Base-by-base conservation (phyloP, 2,113 vertebrate species). In the Arizona elegans region DNA sequence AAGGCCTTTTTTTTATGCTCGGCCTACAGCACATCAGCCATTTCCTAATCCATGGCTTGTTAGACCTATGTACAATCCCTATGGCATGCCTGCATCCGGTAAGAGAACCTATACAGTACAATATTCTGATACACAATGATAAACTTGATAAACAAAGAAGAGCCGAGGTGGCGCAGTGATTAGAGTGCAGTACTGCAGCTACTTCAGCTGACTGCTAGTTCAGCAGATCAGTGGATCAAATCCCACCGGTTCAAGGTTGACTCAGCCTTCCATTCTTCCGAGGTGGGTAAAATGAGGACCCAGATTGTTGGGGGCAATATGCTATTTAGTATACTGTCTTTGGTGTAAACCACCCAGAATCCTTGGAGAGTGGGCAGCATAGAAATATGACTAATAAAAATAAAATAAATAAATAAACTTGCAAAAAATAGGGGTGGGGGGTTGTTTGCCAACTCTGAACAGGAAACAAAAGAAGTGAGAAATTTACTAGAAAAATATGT, bases 1-100 rank as follows among this genome's bases (percentile, higher is more conserved):
- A 23, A 97, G 97, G 92, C 96, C 96, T 0, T 97, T 96, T 91
- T 97, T 97, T 96, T 97, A 97, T 86, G 93, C 96, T 0, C 96
- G 96, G 58, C 92, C 96, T 94, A 92, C 97, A 92, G 94, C 94
- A 91, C 97, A 97, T 56, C 97, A 96, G 55, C 95, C 95, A 93
- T 96, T 96, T 86, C 94, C 95, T 62, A 95, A 93, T 93, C 95
- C 96, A 0, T 98, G 97, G 97, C 96, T 96, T 92, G 90, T 96
- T 65, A 95, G 94, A 86, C 94, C 93, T 54, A 29, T 94, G 0
- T 97, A 96, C 75, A 96, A 93, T 90, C 96, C 96, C 0, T 97
- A 97, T 88, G 97, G 87, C 0, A 0, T 97, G 21, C 93, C 97
- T 94, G 89, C 94, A 70, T 86, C 96, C 96, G 97, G 97, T 98